Evolutionary conservation across 2,113 vertebrate species (phyloP), one percentile per base, ranked within the genome.

Genomic region (Etheostoma spectabile): DNA sequence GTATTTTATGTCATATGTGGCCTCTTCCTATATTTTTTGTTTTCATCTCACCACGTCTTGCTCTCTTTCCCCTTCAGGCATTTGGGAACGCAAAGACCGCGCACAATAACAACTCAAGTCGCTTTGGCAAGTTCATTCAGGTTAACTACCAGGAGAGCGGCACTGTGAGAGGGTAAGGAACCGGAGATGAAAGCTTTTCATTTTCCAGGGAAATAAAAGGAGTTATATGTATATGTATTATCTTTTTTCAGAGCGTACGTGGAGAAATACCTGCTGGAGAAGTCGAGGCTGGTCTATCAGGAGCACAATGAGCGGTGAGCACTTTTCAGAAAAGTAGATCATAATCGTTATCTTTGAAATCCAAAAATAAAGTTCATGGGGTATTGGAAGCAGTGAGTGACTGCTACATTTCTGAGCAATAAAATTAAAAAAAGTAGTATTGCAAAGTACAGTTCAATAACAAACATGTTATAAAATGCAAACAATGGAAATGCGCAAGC

Each of bases 71-170:
- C 93, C 80, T 80, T 67, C 94, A 99, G 98, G 98, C 98, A 1
- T 99, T 99, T 95, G 98, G 98, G 86, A 99, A 99, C 57, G 98
- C 98, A 3, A 99, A 99, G 93, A 99, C 98, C 0, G 98, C 98
- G 19, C 98, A 99, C 85, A 99, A 99, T 89, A 99, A 99, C 94
- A 99, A 99, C 94, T 99, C 98, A 0, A 99, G 98, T 89, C 98
- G 98, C 80, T 99, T 99, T 69, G 98, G 98, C 77, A 99, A 99
- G 79, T 99, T 99, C 93, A 99, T 99, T 88, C 98, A 99, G 93
- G 98, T 99, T 88, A 99, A 99, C 90, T 99, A 99, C 88, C 97
- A 99, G 93, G 98, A 99, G 95, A 99, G 97, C 0, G 98, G 98
- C 93, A 99, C 97, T 0, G 98, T 99, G 62, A 93, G 98, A 86